Conservation (phyloP, 2,888 invertebrate genomes). For the Diabrotica balteata region DNA sequence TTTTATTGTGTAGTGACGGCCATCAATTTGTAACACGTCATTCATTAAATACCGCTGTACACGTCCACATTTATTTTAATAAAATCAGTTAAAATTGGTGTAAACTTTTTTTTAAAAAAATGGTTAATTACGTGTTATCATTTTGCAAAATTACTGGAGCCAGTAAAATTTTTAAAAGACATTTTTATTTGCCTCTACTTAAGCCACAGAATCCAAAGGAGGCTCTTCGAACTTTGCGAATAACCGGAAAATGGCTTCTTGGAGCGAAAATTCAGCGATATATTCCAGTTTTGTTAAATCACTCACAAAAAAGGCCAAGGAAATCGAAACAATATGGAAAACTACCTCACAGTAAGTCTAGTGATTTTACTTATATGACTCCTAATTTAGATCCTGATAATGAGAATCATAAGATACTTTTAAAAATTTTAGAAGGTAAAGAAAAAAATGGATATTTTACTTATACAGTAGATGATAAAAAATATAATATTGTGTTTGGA, state of each 20-base stretch:
- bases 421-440: conserved; percentile 69
- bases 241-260: conserved; percentile 78
- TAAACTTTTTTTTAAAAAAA: conserved; percentile 35
- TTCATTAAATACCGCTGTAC: conserved; percentile 26
- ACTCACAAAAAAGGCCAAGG: conserved; percentile 57
- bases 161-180: conserved; percentile 80
- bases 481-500: conserved; percentile 77
- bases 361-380: conserved; percentile 78
- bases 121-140: conserved; percentile 60
- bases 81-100: conserved; percentile 34
- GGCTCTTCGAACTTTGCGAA: conserved; percentile 80
- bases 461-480: conserved; percentile 77
- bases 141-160: conserved; percentile 85
- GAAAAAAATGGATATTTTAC: conserved; percentile 70
- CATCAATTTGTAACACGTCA: conserved; percentile 19
- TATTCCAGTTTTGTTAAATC: conserved; percentile 75
- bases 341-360: conserved; percentile 70
- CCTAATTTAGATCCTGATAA: conserved; percentile 74
- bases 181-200: conserved; percentile 82
- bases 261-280: conserved; percentile 81
- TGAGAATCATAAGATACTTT: conserved; percentile 70
- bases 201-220: conserved; percentile 84
- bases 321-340: conserved; percentile 66
- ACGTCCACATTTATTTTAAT: conserved; percentile 27
- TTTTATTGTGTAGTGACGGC: conserved; percentile 26